Percentiles rank a stretch among this genome's conserved stretches.
phyloP scores from a whole-genome alignment of 2,888 invertebrate species.

The Lacanobia oleracea region DNA sequence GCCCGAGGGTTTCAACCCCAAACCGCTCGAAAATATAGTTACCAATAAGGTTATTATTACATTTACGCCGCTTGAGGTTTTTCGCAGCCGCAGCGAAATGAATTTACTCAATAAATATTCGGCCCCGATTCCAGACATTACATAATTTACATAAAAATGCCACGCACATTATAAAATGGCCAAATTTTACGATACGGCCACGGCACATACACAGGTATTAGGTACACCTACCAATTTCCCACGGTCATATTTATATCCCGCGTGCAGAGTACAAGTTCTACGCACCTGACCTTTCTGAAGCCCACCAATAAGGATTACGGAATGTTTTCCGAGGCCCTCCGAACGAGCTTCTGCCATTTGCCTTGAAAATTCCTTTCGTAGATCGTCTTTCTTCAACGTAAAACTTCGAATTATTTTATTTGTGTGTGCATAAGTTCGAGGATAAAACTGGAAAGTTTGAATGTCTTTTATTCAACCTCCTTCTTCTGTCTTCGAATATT shows the following conservation, averaged over 20 bases:
- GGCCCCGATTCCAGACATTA: too few species aligned
- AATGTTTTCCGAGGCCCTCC: constrained; percentile 11
- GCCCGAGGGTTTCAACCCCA: too few species aligned
- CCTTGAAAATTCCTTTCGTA: constrained; percentile 10
- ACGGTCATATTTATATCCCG: background rate
- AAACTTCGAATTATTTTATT: constrained; percentile 10
- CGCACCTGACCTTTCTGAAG: constrained; percentile 16
- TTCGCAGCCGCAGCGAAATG: too few species aligned
- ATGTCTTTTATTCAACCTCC: constrained; percentile 16
- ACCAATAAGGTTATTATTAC: too few species aligned
- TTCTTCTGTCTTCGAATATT: background rate
- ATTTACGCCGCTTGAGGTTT: too few species aligned
- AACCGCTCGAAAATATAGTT: too few species aligned
- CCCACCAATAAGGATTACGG: constrained; percentile 19
- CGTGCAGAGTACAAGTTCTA: background rate
- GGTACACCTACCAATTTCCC: background rate
- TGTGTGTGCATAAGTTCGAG: background rate
- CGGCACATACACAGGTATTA: too few species aligned
- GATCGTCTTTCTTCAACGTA: background rate
- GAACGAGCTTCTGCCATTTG: constrained; percentile 8
- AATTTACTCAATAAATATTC: too few species aligned
- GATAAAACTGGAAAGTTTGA: constrained; percentile 1
- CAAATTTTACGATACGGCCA: too few species aligned
- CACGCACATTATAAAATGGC: too few species aligned
- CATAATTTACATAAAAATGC: too few species aligned